Evolutionary conservation across 1,140 invertebrate genomes (phyloP).

Genomic region (Gryon sp.): DNA sequence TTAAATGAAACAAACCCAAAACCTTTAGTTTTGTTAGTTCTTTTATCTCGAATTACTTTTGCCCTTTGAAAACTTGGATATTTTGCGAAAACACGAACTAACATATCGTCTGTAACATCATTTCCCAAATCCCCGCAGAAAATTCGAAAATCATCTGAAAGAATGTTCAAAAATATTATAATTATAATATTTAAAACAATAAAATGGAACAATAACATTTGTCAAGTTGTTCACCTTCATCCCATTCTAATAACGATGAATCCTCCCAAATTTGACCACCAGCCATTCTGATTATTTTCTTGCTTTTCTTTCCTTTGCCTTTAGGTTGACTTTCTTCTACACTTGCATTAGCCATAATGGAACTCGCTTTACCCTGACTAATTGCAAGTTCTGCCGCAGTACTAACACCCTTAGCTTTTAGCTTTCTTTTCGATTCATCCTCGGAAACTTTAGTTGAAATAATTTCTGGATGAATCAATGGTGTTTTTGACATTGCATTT

Average conservation of each 20-base stretch:
- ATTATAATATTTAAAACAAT: constrained; percentile 34
- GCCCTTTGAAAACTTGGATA: constrained; percentile 97
- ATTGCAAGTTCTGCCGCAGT: constrained; percentile 77
- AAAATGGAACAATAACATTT: constrained; percentile 4
- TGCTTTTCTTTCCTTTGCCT: constrained; percentile 85
- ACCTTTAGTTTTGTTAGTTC: constrained; percentile 99
- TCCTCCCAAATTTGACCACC: constrained; percentile 98
- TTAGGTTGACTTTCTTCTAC: constrained; percentile 83
- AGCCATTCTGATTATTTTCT: constrained; percentile 90
- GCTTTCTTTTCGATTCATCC: constrained; percentile 84
- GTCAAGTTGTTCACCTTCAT: constrained; percentile 82
- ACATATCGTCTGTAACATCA: constrained; percentile 98
- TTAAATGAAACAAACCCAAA: constrained; percentile 99
- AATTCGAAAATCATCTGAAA: constrained; percentile 95
- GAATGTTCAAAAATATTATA: too few species aligned
- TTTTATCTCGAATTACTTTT: constrained; percentile 96
- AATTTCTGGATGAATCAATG: constrained; percentile 76
- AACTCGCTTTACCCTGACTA: constrained; percentile 78
- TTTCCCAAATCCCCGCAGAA: constrained; percentile 99
- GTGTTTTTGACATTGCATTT: constrained; percentile 72
- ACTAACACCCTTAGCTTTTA: constrained; percentile 83
- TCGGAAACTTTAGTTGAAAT: constrained; percentile 82
- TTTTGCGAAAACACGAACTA: constrained; percentile 95
- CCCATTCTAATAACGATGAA: constrained; percentile 93
- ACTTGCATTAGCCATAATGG: constrained; percentile 81